Percentiles rank a stretch among this genome's conserved stretches.
These are phyloP conservation scores for Musca vetustissima DNA, from an alignment of 1,140 invertebrate species.

Conservation along the genomic window DNA sequence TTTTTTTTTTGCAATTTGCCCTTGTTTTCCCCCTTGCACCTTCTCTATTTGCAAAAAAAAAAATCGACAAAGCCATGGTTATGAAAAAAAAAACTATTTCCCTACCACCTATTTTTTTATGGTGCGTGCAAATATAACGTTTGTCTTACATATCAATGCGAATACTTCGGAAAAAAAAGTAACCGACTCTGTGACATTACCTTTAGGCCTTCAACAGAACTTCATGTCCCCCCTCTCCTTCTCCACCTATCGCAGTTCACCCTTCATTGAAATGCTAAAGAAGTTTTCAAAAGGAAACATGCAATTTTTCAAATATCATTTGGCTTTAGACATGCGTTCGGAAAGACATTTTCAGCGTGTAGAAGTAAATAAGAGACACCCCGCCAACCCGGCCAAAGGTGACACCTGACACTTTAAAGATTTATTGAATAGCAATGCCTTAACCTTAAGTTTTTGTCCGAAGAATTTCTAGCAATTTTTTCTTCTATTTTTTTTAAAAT, in stretches of 20 bases:
- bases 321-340: background rate
- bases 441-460: background rate
- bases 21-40: no score
- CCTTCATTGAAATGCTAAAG: no score
- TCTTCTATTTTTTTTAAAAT: background rate
- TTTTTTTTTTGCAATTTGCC: no score
- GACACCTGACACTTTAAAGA: constrained; percentile 22
- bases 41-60: background rate
- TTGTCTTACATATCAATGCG: constrained; percentile 1
- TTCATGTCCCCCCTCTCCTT: no score
- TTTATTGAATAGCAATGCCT: constrained; percentile 5
- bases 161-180: background rate
- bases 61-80: background rate
- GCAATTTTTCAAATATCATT: constrained; percentile 23
- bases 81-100: constrained; percentile 8
- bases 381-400: background rate
- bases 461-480: background rate
- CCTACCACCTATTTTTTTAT: background rate
- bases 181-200: constrained; percentile 14
- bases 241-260: no score
- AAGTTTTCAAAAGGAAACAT: constrained; percentile 1
- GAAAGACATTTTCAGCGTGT: background rate
- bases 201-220: background rate
- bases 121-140: constrained; percentile 18
- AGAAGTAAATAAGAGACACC: no score